Conservation (phyloP, 2,797 vertebrate genomes). For the Amblyopsis hoosieri region DNA sequence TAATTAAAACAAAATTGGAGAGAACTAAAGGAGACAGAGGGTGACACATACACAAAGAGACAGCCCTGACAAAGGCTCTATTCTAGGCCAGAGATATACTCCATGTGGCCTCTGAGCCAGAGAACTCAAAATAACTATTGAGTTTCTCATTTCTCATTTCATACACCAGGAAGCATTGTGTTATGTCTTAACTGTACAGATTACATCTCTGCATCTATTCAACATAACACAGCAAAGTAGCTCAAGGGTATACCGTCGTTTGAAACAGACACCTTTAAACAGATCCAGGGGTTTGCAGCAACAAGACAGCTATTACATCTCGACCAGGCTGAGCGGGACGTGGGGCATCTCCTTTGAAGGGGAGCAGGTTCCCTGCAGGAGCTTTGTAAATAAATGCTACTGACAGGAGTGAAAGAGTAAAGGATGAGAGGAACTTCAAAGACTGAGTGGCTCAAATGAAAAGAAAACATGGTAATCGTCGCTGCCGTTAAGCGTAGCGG, state of each 20-base stretch:
- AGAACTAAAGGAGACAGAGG: no score
- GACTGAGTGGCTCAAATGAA: background rate
- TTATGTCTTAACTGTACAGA: no score
- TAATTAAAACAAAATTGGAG: no score
- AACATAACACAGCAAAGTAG: constrained; percentile 37
- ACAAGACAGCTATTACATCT: no score
- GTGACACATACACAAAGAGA: no score
- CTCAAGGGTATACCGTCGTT: constrained; percentile 30
- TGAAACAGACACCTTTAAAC: constrained; percentile 27
- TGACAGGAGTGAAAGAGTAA: background rate
- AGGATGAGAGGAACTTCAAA: constrained; percentile 22
- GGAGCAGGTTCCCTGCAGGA: constrained; percentile 10
- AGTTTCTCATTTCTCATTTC: no score
- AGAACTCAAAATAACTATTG: no score
- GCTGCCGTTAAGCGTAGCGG: background rate
- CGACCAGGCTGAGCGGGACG: constrained; percentile 26
- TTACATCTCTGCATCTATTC: constrained; percentile 29
- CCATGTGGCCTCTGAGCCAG: no score
- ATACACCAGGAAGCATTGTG: no score
- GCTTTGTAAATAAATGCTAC: constrained; percentile 31
- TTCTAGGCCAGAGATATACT: no score
- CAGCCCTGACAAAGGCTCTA: no score
- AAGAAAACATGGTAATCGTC: constrained; percentile 2
- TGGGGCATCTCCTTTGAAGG: constrained; percentile 30
- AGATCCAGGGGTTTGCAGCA: constrained; percentile 33